Conservation (phyloP, 2,888 invertebrate species). For the Chymomyza amoena region DNA sequence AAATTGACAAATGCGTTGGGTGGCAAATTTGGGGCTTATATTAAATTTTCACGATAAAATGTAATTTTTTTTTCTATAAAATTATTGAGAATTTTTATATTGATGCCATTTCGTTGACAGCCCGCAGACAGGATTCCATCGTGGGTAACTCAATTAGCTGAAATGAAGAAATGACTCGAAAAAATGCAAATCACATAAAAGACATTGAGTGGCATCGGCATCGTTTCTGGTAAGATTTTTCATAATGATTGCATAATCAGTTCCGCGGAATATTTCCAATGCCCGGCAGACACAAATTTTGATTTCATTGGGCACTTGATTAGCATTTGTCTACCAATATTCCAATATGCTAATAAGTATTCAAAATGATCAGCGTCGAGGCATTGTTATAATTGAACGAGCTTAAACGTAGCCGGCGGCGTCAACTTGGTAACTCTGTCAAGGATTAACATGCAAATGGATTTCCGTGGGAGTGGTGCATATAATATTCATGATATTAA, state of each 20-base stretch:
- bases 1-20: slow-evolving; percentile 61
- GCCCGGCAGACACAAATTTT: slow-evolving; percentile 43
- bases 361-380: slow-evolving; percentile 40
- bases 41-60: background rate
- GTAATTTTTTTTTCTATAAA: slow-evolving; percentile 21
- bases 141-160: slow-evolving; percentile 59
- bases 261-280: slow-evolving; percentile 16
- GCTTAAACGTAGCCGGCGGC: background rate
- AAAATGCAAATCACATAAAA: slow-evolving; percentile 44
- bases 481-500: slow-evolving; percentile 56
- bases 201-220: slow-evolving; percentile 9
- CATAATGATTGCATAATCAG: slow-evolving; percentile 62
- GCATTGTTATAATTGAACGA: background rate
- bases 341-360: slow-evolving; percentile 58
- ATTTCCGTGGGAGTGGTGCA: background rate
- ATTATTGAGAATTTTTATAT: background rate
- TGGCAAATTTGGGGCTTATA: background rate
- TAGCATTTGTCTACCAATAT: slow-evolving; percentile 59
- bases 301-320: slow-evolving; percentile 67
- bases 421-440: background rate
- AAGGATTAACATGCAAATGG: background rate
- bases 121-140: slow-evolving; percentile 29
- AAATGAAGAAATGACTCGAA: slow-evolving; percentile 1
- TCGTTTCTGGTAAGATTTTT: slow-evolving; percentile 28
- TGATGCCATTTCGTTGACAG: slow-evolving; percentile 3